Conservation (phyloP, 1,140 invertebrate species). For the Arctopsyche grandis region DNA sequence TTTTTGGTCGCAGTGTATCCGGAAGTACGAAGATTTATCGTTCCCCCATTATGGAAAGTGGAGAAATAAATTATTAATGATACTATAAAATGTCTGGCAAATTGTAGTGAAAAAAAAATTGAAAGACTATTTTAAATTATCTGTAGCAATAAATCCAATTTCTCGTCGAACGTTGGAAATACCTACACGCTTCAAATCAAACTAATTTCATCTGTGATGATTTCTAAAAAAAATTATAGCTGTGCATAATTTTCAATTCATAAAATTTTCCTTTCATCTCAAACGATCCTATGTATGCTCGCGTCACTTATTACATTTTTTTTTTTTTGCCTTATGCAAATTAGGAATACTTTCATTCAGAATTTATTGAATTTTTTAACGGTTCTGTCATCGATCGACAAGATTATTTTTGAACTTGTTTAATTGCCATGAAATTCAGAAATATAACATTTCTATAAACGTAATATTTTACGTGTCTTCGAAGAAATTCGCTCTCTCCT, state of each 20-base stretch:
- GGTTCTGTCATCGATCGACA: background rate
- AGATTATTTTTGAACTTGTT: too few species aligned
- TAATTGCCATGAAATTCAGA: background rate
- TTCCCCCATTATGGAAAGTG: constrained; percentile 7
- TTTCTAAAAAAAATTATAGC: background rate
- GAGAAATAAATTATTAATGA: background rate
- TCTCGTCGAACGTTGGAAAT: constrained; percentile 8
- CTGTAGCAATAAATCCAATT: constrained; percentile 22
- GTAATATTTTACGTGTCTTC: background rate
- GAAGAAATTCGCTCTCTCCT: background rate
- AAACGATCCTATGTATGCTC: background rate
- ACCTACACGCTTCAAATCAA: background rate
- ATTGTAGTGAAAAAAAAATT: background rate
- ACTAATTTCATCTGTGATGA: background rate
- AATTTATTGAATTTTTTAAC: background rate
- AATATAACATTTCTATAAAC: background rate
- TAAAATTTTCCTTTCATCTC: constrained; percentile 26
- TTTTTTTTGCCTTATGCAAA: background rate
- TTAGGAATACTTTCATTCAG: constrained; percentile 14
- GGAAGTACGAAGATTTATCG: background rate
- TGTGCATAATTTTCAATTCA: background rate
- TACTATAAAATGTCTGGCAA: background rate
- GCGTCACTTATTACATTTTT: background rate
- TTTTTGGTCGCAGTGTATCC: background rate
- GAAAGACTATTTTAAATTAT: background rate